Evolutionary conservation across 2,888 invertebrate species (phyloP), one percentile per base, ranked within the genome.

Genomic region (Andrena haemorrhoa): DNA sequence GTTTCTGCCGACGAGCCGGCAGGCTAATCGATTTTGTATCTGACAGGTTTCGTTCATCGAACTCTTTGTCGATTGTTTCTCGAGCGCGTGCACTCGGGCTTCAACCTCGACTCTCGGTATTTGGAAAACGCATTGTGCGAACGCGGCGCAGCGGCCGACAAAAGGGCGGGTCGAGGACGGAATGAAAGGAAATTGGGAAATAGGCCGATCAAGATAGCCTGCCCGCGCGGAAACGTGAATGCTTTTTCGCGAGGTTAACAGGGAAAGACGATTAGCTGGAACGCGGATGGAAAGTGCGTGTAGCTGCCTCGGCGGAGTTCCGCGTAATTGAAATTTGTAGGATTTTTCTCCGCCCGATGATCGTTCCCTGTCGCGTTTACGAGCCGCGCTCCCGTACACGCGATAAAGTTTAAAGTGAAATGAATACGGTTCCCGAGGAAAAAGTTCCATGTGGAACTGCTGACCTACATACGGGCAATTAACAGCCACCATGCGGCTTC

Each of bases 31-130:
- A 81, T 83, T 83, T 75, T 66, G 72, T 78, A 82, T 71, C 63
- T 75, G 75, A 75, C 82, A 56, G 82, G 78, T 70, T 82, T 79
- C 78, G 78, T 84, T 79, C 79, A 58, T 72, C 76, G 82, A 84
- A 76, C 82, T 49, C 47, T 72, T 63, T 78, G 60, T 68, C 71
- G 71, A 82, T 82, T 78, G 75, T 83, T 78, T 82, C 78, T 65
- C 78, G 64, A 60, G 68, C 74, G 73, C 65, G 41, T 41, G 73
- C 74, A 53, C 72, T 68, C 68, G 58, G 41, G 58, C 73, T 69
- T 69, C 79, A 41, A 35, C 26, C 56, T 33, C 61, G 70, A 76
- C 58, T 53, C 41, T 31, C 65, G 73, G 70, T 72, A 65, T 70
- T 70, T 70, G 79, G 75, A 72, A 78, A 75, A 82, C 35, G 80